Evolutionary conservation across 2,797 vertebrate genomes (phyloP).

Genomic region (Carduelis carduelis): DNA sequence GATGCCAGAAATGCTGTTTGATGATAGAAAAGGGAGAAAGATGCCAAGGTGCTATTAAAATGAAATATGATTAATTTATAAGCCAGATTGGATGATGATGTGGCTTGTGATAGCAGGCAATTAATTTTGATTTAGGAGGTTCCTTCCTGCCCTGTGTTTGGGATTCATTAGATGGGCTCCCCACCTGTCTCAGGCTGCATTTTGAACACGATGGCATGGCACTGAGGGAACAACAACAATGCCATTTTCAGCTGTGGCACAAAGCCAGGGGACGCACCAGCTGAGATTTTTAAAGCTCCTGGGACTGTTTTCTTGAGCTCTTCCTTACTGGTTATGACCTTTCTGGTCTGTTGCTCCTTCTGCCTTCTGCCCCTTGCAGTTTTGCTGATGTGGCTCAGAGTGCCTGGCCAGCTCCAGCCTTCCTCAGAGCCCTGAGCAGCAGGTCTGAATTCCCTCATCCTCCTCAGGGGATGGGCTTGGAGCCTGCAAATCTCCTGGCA

Average conservation of each 20-base stretch:
- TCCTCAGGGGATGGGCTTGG: background rate
- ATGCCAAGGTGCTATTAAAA: slow-evolving; percentile 6
- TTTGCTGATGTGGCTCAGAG: background rate
- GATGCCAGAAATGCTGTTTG: background rate
- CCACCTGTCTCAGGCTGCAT: background rate
- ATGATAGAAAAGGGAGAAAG: background rate
- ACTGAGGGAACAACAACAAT: background rate
- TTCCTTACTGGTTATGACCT: background rate
- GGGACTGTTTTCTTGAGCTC: background rate
- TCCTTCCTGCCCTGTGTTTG: background rate
- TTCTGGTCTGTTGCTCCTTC: background rate
- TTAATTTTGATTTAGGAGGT: slow-evolving; percentile 44
- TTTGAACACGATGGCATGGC: background rate
- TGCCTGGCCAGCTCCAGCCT: background rate
- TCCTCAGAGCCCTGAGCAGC: background rate
- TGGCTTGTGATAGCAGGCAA: slow-evolving; percentile 25
- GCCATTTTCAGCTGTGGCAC: background rate
- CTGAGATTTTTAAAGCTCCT: background rate
- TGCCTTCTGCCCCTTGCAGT: background rate
- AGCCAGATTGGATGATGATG: slow-evolving; percentile 21
- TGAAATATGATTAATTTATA: slow-evolving; percentile 37
- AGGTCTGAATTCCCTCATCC: background rate
- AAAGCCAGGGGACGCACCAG: background rate
- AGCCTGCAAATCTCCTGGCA: background rate
- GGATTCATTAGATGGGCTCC: background rate